Evolutionary conservation across 2,888 invertebrate genomes (phyloP).

Genomic region (Limenitis arthemis): DNA sequence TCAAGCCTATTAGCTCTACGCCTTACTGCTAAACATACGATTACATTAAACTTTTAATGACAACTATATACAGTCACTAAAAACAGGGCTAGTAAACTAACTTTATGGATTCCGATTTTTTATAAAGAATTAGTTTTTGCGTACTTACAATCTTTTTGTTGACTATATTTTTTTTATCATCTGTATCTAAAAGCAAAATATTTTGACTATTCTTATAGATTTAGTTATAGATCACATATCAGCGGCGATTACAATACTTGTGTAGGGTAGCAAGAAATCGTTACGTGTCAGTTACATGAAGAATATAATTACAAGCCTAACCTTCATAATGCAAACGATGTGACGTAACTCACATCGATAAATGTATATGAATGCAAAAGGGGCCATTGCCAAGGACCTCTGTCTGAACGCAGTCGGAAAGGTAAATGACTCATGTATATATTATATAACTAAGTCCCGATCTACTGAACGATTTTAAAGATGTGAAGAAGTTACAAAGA

Average conservation of each 20-base stretch:
- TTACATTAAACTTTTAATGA: background rate
- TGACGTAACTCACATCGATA: conserved; percentile 50
- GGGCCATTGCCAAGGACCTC: conserved; percentile 62
- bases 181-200: no score
- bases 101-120: no score
- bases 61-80: background rate
- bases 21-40: conserved; percentile 12
- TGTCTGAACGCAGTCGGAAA: conserved; percentile 48
- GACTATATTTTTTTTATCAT: no score
- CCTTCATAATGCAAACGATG: conserved; percentile 47
- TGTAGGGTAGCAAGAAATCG: conserved; percentile 2
- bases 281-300: conserved; percentile 25
- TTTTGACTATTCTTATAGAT: background rate
- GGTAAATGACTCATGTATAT: conserved; percentile 53
- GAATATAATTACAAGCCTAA: conserved; percentile 35
- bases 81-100: no score
- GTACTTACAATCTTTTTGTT: no score
- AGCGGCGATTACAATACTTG: background rate
- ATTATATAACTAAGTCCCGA: conserved; percentile 26
- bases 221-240: background rate
- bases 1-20: conserved; percentile 61
- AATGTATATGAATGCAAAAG: conserved; percentile 54
- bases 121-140: no score
- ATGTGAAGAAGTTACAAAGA: conserved; percentile 2
- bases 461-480: conserved; percentile 23